Percentiles rank a stretch among this genome's conserved stretches.
Conservation (phyloP, 2,888 invertebrate species). For the Patella depressa region DNA sequence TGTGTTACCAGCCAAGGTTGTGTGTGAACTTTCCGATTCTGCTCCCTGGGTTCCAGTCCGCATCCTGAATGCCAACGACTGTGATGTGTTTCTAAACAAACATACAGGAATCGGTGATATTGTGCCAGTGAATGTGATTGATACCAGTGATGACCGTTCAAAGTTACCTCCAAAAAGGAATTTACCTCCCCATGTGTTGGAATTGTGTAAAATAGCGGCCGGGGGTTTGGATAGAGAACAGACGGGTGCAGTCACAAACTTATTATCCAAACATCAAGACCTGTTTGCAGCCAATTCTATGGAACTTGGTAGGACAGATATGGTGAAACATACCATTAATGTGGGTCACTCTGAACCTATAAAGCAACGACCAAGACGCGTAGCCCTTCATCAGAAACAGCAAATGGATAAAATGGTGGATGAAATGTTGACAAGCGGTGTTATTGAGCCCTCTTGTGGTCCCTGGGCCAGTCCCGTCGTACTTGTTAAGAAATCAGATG, state of each 20-base stretch:
- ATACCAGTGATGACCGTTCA: not conserved
- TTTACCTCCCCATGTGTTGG: not conserved
- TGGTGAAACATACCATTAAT: constrained; percentile 9
- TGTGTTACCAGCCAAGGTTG: not conserved
- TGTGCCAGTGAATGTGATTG: not conserved
- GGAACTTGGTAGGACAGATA: not conserved
- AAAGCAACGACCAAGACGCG: constrained; percentile 2
- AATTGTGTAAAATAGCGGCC: not conserved
- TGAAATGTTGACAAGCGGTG: not conserved
- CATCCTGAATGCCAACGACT: not conserved
- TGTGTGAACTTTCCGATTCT: constrained; percentile 1
- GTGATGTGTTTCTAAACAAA: not conserved
- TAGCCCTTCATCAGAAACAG: not conserved
- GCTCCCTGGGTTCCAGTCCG: not conserved
- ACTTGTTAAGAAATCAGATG: not conserved
- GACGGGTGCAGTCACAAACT: not conserved
- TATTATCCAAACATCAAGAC: not conserved
- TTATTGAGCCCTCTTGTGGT: constrained; percentile 1
- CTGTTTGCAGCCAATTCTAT: not conserved
- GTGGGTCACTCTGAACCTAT: not conserved
- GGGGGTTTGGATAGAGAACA: constrained; percentile 2
- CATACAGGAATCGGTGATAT: not conserved
- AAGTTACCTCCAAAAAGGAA: not conserved
- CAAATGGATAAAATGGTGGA: constrained; percentile 6
- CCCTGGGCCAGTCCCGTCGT: constrained; percentile 1